Percentiles rank a stretch among this genome's conserved stretches.
These are phyloP conservation scores for Epinotia nisella DNA, from an alignment of 2,888 invertebrate genomes.

Conservation along the genomic window DNA sequence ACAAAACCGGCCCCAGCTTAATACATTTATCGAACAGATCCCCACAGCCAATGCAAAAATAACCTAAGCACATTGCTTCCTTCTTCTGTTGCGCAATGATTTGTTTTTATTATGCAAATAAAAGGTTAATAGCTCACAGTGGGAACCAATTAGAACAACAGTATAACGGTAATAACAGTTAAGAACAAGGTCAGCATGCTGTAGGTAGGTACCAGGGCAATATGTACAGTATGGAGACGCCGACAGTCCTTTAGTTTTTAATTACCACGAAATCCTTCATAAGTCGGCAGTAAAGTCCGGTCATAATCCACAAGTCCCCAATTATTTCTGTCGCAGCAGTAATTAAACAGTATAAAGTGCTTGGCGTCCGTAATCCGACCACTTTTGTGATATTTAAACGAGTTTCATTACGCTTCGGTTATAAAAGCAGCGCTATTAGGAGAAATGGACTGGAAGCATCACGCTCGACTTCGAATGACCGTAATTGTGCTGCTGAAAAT, in stretches of 20 bases:
- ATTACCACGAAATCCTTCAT: constrained; percentile 47
- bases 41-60: too few species aligned
- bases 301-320: constrained; percentile 78
- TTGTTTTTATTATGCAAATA: background rate
- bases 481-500: constrained; percentile 72
- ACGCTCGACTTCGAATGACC: constrained; percentile 76
- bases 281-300: constrained; percentile 71
- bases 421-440: constrained; percentile 79
- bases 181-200: constrained; percentile 30
- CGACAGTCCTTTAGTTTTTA: constrained; percentile 44
- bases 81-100: background rate
- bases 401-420: constrained; percentile 82
- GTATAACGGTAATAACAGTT: constrained; percentile 10
- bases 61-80: background rate
- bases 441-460: constrained; percentile 82
- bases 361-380: constrained; percentile 77
- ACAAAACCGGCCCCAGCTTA: background rate
- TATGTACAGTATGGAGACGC: constrained; percentile 21
- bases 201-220: constrained; percentile 15
- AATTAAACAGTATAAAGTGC: constrained; percentile 82
- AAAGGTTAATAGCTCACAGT: background rate
- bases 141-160: constrained; percentile 8
- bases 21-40: background rate
- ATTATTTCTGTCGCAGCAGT: constrained; percentile 81
- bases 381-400: constrained; percentile 83